Evolutionary conservation across 2,888 invertebrate species (phyloP), one percentile per base, ranked within the genome.

Genomic region (Timema cristinae): DNA sequence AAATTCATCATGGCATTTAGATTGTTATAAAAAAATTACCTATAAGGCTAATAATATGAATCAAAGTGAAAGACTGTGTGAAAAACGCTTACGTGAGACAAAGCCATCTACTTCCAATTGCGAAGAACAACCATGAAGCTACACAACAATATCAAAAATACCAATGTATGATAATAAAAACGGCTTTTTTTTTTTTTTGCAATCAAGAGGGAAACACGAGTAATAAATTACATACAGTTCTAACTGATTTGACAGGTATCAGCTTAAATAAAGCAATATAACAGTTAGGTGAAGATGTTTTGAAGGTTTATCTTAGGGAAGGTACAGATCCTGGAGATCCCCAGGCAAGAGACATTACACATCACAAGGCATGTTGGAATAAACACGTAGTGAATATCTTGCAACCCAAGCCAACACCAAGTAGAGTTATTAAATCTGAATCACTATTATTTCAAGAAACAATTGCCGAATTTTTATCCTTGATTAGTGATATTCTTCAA

Each of bases 111-210:
- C 56, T 10, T 56, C 56, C 13, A 7, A 16, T 56, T 6, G 16
- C 16, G 56, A 56, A 56, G 56, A 10, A 13, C 6, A 56, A 56
- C n/a, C 6, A 7, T 6, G 11, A 56, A 56, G 56, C 56, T 10
- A 56, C 56, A 56, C 56, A 15, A 56, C 56, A 10, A 6, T 13
- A 56, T 56, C 56, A 13, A 10, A 15, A 56, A 16, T 56, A 16
- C 56, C 56, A 56, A 56, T 15, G 16, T 56, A 56, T 56, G 56
- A 56, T 10, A 56, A 10, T 7, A 56, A 56, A 56, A 56, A 56
- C 13, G 13, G 16, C 11, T 7, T 7, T 15, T 10, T 8, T 8
- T 11, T 10, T 52, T 52, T 56, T 6, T 10, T 56, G 56, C 56
- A 56, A 56, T 56, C 6, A 6, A 56, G 56, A 56, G 56, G 6